Evolutionary conservation across 2,888 invertebrate species (phyloP).

Genomic region (Arctia plantaginis): DNA sequence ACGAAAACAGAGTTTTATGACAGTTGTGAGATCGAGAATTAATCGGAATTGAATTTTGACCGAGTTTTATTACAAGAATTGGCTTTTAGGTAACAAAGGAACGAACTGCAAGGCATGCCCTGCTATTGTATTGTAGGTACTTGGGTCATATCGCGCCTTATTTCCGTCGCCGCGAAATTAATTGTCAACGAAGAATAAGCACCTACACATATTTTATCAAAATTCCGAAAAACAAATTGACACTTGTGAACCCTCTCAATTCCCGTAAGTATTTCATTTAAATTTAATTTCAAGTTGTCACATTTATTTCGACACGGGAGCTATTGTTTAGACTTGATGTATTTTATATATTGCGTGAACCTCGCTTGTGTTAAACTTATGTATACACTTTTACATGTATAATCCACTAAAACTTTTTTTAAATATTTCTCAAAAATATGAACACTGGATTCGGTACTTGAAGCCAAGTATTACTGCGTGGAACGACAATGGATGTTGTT

Average conservation of each 20-base stretch:
- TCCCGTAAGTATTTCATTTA: constrained; percentile 52
- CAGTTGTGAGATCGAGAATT: too few relatives aligned
- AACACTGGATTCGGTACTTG: neutral
- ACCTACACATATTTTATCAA: constrained; percentile 37
- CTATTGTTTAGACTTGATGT: constrained; percentile 38
- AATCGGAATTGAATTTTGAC: too few relatives aligned
- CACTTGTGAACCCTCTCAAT: constrained; percentile 52
- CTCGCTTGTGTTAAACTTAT: neutral
- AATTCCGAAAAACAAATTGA: constrained; percentile 52
- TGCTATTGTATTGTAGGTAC: neutral
- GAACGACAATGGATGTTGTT: constrained; percentile 18
- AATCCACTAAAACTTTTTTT: constrained; percentile 10
- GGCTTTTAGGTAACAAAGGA: neutral
- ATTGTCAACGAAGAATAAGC: constrained; percentile 10
- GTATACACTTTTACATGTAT: constrained; percentile 23
- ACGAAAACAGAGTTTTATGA: too few relatives aligned
- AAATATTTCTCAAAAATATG: constrained; percentile 12
- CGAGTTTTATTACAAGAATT: too few relatives aligned
- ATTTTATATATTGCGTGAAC: constrained; percentile 11
- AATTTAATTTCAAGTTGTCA: constrained; percentile 55
- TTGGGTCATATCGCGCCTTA: neutral
- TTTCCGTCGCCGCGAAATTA: neutral
- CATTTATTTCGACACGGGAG: constrained; percentile 48
- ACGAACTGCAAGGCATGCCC: neutral
- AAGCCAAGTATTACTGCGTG: neutral